Percentiles rank a stretch among this genome's conserved stretches.
These are phyloP conservation scores for Sthenelais limicola DNA, from an alignment of 2,888 invertebrate species.

Conservation along the genomic window DNA sequence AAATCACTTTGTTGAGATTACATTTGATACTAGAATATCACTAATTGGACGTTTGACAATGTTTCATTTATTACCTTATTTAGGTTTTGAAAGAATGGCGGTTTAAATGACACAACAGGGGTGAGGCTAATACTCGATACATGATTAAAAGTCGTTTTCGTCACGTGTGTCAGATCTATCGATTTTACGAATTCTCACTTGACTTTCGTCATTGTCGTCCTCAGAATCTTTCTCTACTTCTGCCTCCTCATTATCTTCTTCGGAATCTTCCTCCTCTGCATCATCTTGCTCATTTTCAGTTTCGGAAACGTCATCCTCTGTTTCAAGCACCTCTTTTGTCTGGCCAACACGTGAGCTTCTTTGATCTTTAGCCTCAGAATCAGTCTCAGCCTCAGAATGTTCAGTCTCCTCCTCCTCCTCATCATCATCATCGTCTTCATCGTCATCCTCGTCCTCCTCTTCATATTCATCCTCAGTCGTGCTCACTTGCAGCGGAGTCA, in stretches of 20 bases:
- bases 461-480: neutral
- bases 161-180: neutral
- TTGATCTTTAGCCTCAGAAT: neutral
- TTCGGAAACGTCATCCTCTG: neutral
- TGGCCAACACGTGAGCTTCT: too few relatives aligned
- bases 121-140: too few relatives aligned
- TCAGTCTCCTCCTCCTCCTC: slow-evolving; percentile 11
- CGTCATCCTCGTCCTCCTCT: slow-evolving; percentile 14
- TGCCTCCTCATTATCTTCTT: slow-evolving; percentile 6
- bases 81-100: too few relatives aligned
- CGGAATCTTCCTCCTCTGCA: neutral
- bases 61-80: too few relatives aligned
- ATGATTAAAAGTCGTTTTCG: slow-evolving; percentile 13
- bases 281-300: neutral
- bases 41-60: too few relatives aligned
- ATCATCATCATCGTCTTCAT: neutral
- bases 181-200: neutral
- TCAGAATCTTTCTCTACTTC: neutral
- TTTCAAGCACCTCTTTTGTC: too few relatives aligned
- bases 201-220: neutral
- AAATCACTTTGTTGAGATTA: too few relatives aligned
- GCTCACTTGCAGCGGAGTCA: neutral
- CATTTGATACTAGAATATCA: too few relatives aligned
- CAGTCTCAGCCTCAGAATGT: neutral
- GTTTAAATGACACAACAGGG: too few relatives aligned